Percentiles rank a stretch among this genome's conserved stretches.
These are phyloP conservation scores for Nilaparvata lugens DNA, from an alignment of 1,140 invertebrate species.

Conservation along the genomic window DNA sequence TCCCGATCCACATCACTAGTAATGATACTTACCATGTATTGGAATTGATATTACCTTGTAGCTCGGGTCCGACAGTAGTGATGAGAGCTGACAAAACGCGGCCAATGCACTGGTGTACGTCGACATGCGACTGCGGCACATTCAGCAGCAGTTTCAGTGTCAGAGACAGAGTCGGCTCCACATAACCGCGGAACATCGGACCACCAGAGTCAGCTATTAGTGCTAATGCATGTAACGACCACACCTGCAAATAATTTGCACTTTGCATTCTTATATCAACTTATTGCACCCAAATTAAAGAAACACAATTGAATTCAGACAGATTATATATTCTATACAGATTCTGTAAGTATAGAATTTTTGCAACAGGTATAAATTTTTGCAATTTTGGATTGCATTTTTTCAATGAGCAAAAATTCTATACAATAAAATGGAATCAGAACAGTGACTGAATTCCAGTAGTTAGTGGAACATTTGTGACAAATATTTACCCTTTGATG, in stretches of 20 bases:
- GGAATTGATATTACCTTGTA: constrained; percentile 86
- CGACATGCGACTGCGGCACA: constrained; percentile 80
- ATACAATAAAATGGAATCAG: too few relatives aligned
- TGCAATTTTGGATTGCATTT: too few relatives aligned
- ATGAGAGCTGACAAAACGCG: constrained; percentile 89
- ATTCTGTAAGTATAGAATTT: too few relatives aligned
- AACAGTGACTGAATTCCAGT: too few relatives aligned
- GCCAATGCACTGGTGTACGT: constrained; percentile 91
- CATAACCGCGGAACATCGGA: constrained; percentile 95
- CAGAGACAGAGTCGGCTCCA: constrained; percentile 85
- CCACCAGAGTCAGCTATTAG: constrained; percentile 96
- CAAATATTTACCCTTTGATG: too few relatives aligned
- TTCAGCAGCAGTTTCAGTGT: constrained; percentile 81
- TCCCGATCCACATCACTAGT: too few relatives aligned
- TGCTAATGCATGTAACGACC: constrained; percentile 91
- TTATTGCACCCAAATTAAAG: neutral
- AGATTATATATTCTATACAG: too few relatives aligned
- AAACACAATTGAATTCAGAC: too few relatives aligned
- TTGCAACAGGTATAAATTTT: too few relatives aligned
- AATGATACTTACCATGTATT: too few relatives aligned
- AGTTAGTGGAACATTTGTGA: too few relatives aligned
- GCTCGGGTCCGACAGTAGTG: constrained; percentile 94
- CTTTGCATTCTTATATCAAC: neutral
- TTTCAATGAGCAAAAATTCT: too few relatives aligned
- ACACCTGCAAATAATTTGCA: constrained; percentile 52